phyloP scores from a whole-genome alignment of 2,888 invertebrate genomes.

The Steinernema carpocapsae region DNA sequence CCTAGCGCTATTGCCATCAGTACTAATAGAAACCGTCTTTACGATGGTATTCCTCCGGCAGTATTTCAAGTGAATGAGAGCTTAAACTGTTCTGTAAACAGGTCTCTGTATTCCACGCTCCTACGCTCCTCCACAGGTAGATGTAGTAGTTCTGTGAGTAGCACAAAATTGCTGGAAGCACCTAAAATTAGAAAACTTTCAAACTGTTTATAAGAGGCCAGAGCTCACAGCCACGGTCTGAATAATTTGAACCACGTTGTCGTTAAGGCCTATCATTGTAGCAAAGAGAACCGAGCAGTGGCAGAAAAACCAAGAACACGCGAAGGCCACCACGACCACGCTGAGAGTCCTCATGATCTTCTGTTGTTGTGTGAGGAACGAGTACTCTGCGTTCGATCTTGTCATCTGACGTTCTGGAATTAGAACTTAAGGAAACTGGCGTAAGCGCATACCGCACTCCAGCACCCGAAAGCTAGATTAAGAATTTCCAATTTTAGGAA shows the following conservation, averaged over 20 bases:
- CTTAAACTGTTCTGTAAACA: background rate
- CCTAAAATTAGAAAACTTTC: constrained; percentile 2
- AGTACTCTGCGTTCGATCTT: background rate
- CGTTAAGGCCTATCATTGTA: background rate
- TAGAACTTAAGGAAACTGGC: no score
- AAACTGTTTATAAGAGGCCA: no score
- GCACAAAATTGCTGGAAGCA: constrained; percentile 10
- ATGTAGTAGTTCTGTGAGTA: constrained; percentile 27
- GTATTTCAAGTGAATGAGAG: background rate
- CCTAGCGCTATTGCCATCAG: no score
- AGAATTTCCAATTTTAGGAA: no score
- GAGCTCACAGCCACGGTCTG: constrained; percentile 14
- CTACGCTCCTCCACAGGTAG: constrained; percentile 12
- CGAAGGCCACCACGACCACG: constrained; percentile 12
- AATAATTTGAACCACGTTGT: background rate
- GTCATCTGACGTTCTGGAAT: background rate
- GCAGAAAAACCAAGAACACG: background rate
- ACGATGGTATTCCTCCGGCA: background rate
- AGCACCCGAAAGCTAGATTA: no score
- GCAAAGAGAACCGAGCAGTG: constrained; percentile 8
- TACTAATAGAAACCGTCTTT: no score
- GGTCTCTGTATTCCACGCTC: background rate
- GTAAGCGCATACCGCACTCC: no score
- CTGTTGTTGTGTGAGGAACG: background rate
- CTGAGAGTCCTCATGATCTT: background rate